phyloP scores from a whole-genome alignment of 1,140 invertebrate species.

The Dryas iulia region DNA sequence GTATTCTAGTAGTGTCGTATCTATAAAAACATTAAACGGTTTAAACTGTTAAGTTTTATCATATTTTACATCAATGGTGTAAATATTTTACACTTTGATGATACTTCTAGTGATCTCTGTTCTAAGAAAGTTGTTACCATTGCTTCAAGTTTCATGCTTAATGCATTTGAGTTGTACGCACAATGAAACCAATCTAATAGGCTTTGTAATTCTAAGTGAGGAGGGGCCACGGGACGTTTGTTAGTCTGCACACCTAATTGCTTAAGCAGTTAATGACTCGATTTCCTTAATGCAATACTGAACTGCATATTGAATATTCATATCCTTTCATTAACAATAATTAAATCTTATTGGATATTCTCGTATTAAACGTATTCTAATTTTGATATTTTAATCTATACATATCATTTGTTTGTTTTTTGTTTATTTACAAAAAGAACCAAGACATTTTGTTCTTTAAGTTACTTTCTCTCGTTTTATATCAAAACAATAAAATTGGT shows the following conservation, averaged over 20 bases:
- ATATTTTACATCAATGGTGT: too few species aligned
- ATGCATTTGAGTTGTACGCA: slow-evolving; percentile 44
- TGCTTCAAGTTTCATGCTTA: slow-evolving; percentile 39
- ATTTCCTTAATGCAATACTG: slow-evolving; percentile 37
- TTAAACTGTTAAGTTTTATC: too few species aligned
- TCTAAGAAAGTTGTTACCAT: slow-evolving; percentile 39
- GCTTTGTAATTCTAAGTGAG: slow-evolving; percentile 69
- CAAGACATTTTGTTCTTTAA: too few species aligned
- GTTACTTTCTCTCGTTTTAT: too few species aligned
- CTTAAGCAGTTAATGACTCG: slow-evolving; percentile 38
- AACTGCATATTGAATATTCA: slow-evolving; percentile 15
- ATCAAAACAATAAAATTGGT: too few species aligned
- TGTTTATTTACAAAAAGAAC: too few species aligned
- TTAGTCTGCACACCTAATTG: slow-evolving; percentile 49
- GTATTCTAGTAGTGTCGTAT: too few species aligned
- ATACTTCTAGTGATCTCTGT: neutral
- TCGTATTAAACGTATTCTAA: neutral
- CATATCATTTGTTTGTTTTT: too few species aligned
- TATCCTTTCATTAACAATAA: neutral
- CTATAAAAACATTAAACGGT: too few species aligned
- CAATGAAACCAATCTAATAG: slow-evolving; percentile 52
- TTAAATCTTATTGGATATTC: neutral
- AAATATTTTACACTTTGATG: neutral
- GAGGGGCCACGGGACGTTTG: slow-evolving; percentile 41
- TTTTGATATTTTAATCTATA: neutral